A percentile compares a stretch with the other conserved stretches of the same genome.
These are phyloP conservation scores for Sinosuthora webbiana DNA, from an alignment of 2,113 vertebrate species.

Conservation along the genomic window DNA sequence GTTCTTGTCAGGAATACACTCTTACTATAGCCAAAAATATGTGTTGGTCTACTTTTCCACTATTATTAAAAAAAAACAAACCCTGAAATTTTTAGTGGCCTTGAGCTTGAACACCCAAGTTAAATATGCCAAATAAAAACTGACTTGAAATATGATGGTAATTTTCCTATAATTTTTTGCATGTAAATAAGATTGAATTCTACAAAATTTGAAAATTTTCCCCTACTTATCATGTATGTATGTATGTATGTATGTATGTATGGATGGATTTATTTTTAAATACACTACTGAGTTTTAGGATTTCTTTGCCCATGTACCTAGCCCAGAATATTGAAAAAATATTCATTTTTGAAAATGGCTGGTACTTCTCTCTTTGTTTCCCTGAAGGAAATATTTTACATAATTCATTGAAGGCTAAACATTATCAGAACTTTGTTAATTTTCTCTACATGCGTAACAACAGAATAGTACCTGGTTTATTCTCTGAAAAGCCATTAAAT, in stretches of 20 bases:
- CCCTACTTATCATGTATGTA: fast-evolving
- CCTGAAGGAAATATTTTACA: not conserved
- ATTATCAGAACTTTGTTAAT: not conserved
- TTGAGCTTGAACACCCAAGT: not conserved
- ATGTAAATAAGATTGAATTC: not conserved
- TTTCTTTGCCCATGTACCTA: not conserved
- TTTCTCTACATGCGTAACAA: not conserved
- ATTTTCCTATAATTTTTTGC: not conserved
- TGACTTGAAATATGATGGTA: not conserved
- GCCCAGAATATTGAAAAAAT: not conserved
- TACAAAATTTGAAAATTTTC: not conserved
- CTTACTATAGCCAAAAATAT: not conserved
- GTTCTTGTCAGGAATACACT: not conserved
- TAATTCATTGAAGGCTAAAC: not conserved
- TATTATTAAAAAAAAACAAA: not conserved
- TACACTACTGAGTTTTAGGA: not conserved
- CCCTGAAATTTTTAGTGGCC: not conserved
- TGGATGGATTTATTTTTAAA: not conserved
- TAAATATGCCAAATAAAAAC: not conserved
- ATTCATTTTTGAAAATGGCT: not conserved
- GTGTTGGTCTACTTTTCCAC: not conserved
- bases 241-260: not conserved
- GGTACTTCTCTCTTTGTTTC: not conserved
- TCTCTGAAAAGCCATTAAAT: not conserved
- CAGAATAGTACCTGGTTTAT: not conserved